These are phyloP conservation scores for Odontomachus brunneus DNA, from an alignment of 1,140 invertebrate species.

Conservation along the genomic window DNA sequence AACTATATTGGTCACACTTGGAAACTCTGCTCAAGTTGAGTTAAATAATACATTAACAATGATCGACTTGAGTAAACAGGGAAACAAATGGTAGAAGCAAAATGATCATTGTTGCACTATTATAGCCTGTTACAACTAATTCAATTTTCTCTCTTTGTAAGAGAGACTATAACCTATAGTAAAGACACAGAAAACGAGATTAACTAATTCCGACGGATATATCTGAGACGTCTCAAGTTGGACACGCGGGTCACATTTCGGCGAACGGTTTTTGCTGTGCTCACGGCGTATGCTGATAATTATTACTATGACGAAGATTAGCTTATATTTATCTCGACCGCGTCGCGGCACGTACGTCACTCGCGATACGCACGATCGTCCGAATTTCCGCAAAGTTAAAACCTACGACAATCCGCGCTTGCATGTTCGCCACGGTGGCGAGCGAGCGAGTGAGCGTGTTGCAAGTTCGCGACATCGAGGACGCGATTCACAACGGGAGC, in stretches of 20 bases:
- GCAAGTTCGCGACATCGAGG: too few relatives aligned
- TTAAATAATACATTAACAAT: not conserved
- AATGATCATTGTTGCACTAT: not conserved
- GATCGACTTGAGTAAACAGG: not conserved
- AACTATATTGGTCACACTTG: not conserved
- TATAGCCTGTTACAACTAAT: not conserved
- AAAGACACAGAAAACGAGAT: not conserved
- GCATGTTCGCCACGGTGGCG: too few relatives aligned
- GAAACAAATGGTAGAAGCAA: not conserved
- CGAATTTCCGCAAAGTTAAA: not conserved
- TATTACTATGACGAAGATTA: slow-evolving; percentile 19
- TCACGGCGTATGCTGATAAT: not conserved
- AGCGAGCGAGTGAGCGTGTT: too few relatives aligned
- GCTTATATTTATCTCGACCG: slow-evolving; percentile 48
- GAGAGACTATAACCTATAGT: too few relatives aligned
- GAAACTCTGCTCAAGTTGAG: not conserved
- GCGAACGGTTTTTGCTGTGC: too few relatives aligned
- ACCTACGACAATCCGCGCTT: too few relatives aligned
- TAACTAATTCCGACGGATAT: not conserved
- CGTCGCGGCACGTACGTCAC: slow-evolving; percentile 26
- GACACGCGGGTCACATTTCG: too few relatives aligned
- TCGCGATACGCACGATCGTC: not conserved
- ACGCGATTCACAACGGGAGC: too few relatives aligned
- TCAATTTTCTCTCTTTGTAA: not conserved
- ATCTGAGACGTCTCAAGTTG: too few relatives aligned